A percentile compares a stretch with the other conserved stretches of the same genome.
Conservation (phyloP, 2,888 invertebrate species). For the Pyrrhosoma nymphula region DNA sequence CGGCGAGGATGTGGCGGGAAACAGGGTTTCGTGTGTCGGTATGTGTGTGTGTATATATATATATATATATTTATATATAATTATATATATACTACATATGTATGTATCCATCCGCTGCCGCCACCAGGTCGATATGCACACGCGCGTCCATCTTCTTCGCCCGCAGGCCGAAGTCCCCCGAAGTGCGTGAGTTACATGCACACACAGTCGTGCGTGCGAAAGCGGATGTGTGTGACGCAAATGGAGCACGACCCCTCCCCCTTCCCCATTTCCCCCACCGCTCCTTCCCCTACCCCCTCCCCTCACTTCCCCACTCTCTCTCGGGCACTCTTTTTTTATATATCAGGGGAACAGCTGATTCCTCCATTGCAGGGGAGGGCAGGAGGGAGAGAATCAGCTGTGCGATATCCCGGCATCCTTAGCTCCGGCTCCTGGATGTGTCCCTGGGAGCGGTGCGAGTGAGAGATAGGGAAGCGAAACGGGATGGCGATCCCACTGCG, state of each 20-base stretch:
- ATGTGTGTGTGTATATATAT: neutral
- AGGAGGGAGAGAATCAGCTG: neutral
- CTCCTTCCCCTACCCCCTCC: neutral
- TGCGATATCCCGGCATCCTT: neutral
- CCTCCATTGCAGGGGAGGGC: neutral
- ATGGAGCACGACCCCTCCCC: neutral
- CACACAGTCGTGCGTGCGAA: neutral
- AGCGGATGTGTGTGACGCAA: neutral
- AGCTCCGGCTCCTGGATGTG: neutral
- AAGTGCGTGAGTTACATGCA: neutral
- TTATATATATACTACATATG: too few relatives aligned
- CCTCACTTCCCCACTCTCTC: neutral
- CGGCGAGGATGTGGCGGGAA: neutral
- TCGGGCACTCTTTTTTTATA: neutral
- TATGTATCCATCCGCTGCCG: neutral
- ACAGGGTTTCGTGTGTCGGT: neutral
- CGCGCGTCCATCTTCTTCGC: constrained; percentile 20
- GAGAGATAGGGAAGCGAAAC: neutral
- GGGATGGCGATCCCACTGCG: neutral
- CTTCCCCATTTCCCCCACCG: neutral
- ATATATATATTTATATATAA: too few relatives aligned
- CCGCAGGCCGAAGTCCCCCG: neutral
- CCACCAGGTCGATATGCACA: neutral
- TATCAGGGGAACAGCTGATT: constrained; percentile 21
- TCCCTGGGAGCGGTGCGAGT: neutral